Evolutionary conservation across 2,113 vertebrate species (phyloP).

Genomic region (Hemibagrus wyckioides): DNA sequence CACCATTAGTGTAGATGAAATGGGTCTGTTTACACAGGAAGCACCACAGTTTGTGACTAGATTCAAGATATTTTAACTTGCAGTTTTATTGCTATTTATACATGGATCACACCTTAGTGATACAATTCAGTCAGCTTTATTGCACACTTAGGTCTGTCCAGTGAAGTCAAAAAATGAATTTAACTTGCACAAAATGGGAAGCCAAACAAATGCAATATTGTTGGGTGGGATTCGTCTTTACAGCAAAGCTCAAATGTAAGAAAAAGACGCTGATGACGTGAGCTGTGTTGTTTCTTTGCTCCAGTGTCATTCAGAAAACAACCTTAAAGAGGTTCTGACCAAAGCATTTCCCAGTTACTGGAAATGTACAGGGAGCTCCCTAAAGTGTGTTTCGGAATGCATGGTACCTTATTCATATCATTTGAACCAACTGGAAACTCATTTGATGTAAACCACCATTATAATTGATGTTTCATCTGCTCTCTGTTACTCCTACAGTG

Average conservation of each 20-base stretch:
- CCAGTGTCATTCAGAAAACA: background rate
- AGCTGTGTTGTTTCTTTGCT: background rate
- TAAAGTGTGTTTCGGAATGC: background rate
- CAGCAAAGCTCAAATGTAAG: background rate
- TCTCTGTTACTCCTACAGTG: slow-evolving; percentile 68
- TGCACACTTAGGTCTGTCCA: background rate
- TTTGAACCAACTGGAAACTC: background rate
- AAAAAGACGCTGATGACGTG: background rate
- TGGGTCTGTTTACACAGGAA: background rate
- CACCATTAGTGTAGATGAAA: background rate
- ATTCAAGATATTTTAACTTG: too few relatives aligned
- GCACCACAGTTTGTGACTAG: background rate
- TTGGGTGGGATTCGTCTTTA: background rate
- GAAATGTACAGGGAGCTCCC: too few relatives aligned
- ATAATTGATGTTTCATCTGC: background rate
- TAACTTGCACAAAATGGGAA: too few relatives aligned
- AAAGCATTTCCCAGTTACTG: background rate
- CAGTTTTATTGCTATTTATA: background rate
- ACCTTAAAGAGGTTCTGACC: background rate
- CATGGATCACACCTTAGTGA: background rate
- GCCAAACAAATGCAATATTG: background rate
- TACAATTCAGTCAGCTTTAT: background rate
- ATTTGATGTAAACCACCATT: background rate
- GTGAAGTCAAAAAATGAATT: too few relatives aligned
- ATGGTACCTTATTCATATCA: background rate